Evolutionary conservation across 1,140 invertebrate genomes (phyloP).

Genomic region (Leguminivora glycinivorella): DNA sequence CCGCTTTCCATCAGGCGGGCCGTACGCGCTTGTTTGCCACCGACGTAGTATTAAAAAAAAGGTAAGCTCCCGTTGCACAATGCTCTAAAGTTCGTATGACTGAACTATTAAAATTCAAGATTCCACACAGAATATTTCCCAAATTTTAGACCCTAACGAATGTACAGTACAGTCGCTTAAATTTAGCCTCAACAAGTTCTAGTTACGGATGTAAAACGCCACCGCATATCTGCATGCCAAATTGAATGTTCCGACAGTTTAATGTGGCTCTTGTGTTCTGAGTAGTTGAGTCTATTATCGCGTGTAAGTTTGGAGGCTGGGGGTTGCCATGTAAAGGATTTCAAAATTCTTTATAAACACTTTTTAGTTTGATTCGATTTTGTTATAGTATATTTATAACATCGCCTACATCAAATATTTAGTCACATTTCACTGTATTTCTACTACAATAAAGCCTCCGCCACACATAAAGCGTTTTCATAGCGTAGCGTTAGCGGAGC

Average conservation of each 20-base stretch:
- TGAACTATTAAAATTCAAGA: background rate
- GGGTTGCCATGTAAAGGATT: background rate
- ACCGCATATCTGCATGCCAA: conserved; percentile 10
- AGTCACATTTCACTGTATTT: too few relatives aligned
- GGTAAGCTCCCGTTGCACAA: too few relatives aligned
- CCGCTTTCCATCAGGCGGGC: too few relatives aligned
- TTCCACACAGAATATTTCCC: background rate
- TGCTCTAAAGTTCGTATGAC: too few relatives aligned
- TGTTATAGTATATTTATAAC: too few relatives aligned
- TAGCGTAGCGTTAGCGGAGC: too few relatives aligned
- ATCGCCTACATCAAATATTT: too few relatives aligned
- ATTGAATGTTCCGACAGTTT: background rate
- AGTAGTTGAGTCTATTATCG: background rate
- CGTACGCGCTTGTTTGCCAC: too few relatives aligned
- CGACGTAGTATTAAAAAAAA: too few relatives aligned
- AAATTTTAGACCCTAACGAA: background rate
- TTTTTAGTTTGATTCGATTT: too few relatives aligned
- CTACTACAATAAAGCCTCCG: too few relatives aligned
- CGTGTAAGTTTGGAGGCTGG: background rate
- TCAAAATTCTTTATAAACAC: background rate
- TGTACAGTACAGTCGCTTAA: background rate
- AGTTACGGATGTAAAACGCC: background rate
- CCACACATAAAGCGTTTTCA: too few relatives aligned
- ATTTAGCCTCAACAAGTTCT: conserved; percentile 5
- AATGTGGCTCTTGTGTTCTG: background rate